Conservation (phyloP, 2,113 vertebrate genomes). For the Callipepla californica region DNA sequence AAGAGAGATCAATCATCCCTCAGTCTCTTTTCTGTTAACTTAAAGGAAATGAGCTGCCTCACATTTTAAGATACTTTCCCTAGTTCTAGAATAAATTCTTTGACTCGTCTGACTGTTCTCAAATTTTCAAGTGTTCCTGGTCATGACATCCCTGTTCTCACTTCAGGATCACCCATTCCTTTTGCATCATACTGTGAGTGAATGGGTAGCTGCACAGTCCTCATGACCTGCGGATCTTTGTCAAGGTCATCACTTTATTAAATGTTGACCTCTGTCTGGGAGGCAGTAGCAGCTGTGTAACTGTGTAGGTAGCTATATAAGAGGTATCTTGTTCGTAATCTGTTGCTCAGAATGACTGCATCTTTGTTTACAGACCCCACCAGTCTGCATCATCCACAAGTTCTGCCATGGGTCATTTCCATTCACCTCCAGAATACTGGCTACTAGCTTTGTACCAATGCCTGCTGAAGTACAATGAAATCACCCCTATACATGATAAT, state of each 20-base stretch:
- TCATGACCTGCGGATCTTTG: not conserved
- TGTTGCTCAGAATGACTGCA: not conserved
- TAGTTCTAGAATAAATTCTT: not conserved
- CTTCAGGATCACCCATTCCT: not conserved
- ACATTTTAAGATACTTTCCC: not conserved
- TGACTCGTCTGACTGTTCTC: not conserved
- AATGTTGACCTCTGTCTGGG: not conserved
- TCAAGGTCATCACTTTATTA: not conserved
- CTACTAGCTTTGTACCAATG: slow-evolving; percentile 23
- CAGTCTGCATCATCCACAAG: not conserved
- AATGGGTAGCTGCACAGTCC: not conserved
- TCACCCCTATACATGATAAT: slow-evolving; percentile 20
- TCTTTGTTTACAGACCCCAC: not conserved
- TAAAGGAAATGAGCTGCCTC: not conserved
- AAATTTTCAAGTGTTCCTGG: not conserved
- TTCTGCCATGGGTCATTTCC: not conserved
- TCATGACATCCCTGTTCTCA: not conserved
- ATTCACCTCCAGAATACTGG: slow-evolving; percentile 18
- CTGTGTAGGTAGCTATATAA: not conserved
- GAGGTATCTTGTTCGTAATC: not conserved
- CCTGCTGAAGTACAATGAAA: slow-evolving; percentile 4
- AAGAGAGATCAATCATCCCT: not conserved
- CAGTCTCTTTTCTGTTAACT: not conserved
- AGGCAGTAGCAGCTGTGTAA: not conserved
- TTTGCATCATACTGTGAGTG: not conserved